Base-by-base conservation (phyloP, 2,888 invertebrate genomes). In the Endomychus coccineus region DNA sequence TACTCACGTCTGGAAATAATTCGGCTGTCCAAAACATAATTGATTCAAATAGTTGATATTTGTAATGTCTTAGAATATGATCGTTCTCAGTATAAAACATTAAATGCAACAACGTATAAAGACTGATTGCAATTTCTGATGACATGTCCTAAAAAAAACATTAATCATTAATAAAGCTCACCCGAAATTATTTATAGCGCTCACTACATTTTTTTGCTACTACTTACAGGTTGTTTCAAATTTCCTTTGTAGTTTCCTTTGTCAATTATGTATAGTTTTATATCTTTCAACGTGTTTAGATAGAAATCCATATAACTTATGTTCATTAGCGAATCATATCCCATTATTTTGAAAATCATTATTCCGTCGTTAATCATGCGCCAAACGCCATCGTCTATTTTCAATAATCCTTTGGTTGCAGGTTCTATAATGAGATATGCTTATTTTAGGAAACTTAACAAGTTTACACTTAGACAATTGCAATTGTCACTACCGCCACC, bases 21-120 rank as follows among this genome's bases (percentile, higher is more conserved):
- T 25, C 7, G 12, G 27, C 27, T 6, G 27, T 25, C 27, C 27
- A 25, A 9, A 25, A 12, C 7, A 25, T 25, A 10, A 25, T 25
- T 10, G 27, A 6, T 25, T 25, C 27, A 10, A 25, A 25, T 9
- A 25, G 27, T 25, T 25, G 7, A 10, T 6, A 6, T 25, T 25
- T 25, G 10, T 10, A 25, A 7, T 25, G 27, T 9, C 27, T 10
- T 9, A 25, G 6, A 9, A 12, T 10, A 7, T 25, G 7, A 6
- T 25, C 27, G 12, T 25, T 25, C 6, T 25, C 27, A 25, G 27
- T 25, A 10, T 9, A 25, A 7, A 25, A 12, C 11, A 25, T 6
- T 10, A 25, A 10, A 10, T 25, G 7, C 11, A 25, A 10, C 6
- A 25, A 12, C 7, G 27, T 9, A 6, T 25, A 9, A 6, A 10